Evolutionary conservation across 2,888 invertebrate species (phyloP).

Genomic region (Eledona agricola): DNA sequence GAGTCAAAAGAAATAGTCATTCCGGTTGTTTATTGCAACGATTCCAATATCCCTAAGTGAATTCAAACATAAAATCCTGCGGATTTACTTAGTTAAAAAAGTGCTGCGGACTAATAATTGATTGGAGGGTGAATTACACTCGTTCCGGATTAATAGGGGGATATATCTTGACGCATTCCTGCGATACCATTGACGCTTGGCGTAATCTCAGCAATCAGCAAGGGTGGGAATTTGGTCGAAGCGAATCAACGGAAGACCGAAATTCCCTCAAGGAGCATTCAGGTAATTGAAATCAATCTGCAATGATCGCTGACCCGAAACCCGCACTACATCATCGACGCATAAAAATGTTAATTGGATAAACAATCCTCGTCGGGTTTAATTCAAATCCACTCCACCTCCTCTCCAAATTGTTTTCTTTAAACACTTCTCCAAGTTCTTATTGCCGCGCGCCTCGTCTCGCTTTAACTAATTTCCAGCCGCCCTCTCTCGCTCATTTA

Average conservation of each 20-base stretch:
- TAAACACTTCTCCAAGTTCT: conserved; percentile 54
- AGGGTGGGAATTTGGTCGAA: conserved; percentile 11
- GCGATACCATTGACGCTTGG: conserved; percentile 26
- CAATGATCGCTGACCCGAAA: conserved; percentile 12
- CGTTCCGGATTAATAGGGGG: conserved; percentile 8
- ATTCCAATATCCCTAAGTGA: conserved; percentile 30
- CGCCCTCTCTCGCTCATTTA: conserved; percentile 45
- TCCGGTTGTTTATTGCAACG: conserved; percentile 17
- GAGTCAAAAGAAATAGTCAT: conserved; percentile 7
- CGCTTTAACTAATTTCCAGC: conserved; percentile 46
- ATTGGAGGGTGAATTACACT: conserved; percentile 10
- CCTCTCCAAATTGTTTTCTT: conserved; percentile 54
- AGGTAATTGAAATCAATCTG: conserved; percentile 34
- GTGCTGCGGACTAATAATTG: conserved; percentile 11
- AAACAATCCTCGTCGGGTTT: conserved; percentile 45
- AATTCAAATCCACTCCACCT: conserved; percentile 50
- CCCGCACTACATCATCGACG: conserved; percentile 33
- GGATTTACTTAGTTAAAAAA: conserved; percentile 2
- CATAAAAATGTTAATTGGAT: conserved; percentile 48
- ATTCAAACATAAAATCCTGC: conserved; percentile 28
- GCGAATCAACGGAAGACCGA: conserved; percentile 14
- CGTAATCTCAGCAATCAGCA: conserved; percentile 27
- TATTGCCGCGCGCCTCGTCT: conserved; percentile 39
- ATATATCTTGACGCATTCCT: conserved; percentile 25
- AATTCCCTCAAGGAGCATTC: conserved; percentile 16